Conservation (phyloP, 2,113 vertebrate species). For the Opisthocomus hoazin region DNA sequence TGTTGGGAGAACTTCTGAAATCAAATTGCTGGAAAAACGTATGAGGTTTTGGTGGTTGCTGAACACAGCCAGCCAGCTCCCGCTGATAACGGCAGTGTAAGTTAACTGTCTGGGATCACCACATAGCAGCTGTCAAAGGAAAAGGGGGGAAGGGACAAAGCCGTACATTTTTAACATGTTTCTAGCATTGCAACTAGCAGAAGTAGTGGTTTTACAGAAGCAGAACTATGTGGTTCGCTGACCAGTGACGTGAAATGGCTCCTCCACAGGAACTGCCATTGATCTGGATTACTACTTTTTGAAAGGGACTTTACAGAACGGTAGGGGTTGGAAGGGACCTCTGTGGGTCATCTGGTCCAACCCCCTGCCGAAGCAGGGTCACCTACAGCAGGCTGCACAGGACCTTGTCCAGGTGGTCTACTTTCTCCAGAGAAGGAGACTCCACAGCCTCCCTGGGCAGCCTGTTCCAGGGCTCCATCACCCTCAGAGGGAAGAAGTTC, state of each 20-base stretch:
- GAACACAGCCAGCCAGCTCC: neutral
- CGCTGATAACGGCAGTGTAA: neutral
- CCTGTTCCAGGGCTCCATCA: too few relatives aligned
- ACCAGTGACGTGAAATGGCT: conserved; percentile 3
- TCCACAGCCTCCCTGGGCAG: too few relatives aligned
- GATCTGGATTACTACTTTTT: neutral
- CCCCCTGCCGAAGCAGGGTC: too few relatives aligned
- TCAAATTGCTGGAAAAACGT: neutral
- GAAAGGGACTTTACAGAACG: too few relatives aligned
- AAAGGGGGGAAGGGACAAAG: neutral
- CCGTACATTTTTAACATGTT: neutral
- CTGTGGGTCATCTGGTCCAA: too few relatives aligned
- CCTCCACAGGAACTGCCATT: neutral
- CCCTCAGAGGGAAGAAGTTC: too few relatives aligned
- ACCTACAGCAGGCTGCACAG: too few relatives aligned
- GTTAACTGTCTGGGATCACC: neutral
- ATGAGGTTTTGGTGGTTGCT: neutral
- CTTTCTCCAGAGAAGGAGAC: too few relatives aligned
- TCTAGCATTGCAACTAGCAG: neutral
- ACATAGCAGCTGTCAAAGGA: conserved; percentile 1
- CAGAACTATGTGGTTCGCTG: conserved; percentile 10
- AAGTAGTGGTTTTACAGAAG: conserved; percentile 31
- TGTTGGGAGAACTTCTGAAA: neutral
- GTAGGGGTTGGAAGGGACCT: too few relatives aligned
- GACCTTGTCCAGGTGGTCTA: too few relatives aligned